Evolutionary conservation across 1,140 invertebrate genomes (phyloP), one percentile per base, ranked within the genome.

Genomic region (Drosophila nikananu): DNA sequence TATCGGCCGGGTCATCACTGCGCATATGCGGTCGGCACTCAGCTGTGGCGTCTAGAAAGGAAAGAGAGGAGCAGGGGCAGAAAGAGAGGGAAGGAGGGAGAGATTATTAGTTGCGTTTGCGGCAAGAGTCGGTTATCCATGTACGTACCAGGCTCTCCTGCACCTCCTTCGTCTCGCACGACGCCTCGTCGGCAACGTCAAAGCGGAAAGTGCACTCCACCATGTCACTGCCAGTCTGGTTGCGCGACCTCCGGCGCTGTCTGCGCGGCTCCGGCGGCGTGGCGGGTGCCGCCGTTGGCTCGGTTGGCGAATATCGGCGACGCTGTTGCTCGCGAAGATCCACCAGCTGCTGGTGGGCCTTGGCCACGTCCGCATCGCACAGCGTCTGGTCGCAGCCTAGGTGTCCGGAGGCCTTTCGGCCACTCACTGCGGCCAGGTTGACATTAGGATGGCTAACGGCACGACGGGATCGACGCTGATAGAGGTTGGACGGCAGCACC

Each of bases 1-100:
- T 35, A 92, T 83, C 9, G 92, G 90, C 9, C 73, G 76, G 27
- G 91, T 89, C 63, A 83, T 86, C 13, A 93, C 83, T 0, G 92
- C 91, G 41, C 84, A 89, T 9, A 89, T 89, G 49, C 81, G 54
- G 30, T 81, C 84, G 19, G 84, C 75, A 55, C 59, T 63, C 59
- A 79, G 23, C 15, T 79, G 76, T 8, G 74, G 75, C 35, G 75
- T 65, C 75, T 78, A n/a, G 5, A 39, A 35, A n/a, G 19, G 23
- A 32, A 27, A 10, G 21, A 25, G 21, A 46, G 1, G 8, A 32
- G 30, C 30, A 44, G 42, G 12, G 4, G 10, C 30, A 32, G 30
- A 12, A 10, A 35, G 10, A 17, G 4, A 51, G 23, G 48, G 21
- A 8, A 7, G 6, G 7, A n/a, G 12, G n/a, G 5, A 10, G 17